phyloP scores from a whole-genome alignment of 1,140 invertebrate genomes.

The Brachionus plicatilis region DNA sequence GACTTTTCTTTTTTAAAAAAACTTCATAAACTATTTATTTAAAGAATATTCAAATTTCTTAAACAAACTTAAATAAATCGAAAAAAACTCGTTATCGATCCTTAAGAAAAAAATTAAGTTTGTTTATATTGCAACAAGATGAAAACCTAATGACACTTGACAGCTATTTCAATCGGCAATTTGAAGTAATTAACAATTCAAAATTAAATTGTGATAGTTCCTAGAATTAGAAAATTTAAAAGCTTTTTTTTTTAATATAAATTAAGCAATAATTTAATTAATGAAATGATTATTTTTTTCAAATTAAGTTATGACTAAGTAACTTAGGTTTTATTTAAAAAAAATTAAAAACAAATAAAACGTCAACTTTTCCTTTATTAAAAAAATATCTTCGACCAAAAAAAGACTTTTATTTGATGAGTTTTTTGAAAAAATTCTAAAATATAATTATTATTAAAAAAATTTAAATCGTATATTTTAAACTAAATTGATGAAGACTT shows the following conservation, averaged over 20 bases:
- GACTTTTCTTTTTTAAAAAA: neutral
- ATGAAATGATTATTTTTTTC: neutral
- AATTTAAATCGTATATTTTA: neutral
- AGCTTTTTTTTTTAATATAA: neutral
- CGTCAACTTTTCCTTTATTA: neutral
- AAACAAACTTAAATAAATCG: neutral
- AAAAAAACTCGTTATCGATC: neutral
- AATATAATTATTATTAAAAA: too few relatives aligned
- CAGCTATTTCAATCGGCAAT: neutral
- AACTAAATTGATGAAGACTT: neutral
- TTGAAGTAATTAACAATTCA: neutral
- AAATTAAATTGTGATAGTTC: neutral
- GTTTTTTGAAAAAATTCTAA: too few relatives aligned
- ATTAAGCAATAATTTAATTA: neutral
- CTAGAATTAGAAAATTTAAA: neutral
- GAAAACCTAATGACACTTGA: neutral
- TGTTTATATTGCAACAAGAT: neutral
- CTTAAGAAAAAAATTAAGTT: neutral
- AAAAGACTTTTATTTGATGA: too few relatives aligned
- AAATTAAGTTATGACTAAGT: neutral
- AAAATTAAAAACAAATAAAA: neutral
- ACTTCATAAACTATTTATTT: neutral
- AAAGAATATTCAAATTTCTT: neutral
- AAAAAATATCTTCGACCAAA: neutral
- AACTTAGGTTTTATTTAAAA: neutral